Percentiles rank a stretch among this genome's conserved stretches.
phyloP scores from a whole-genome alignment of 1,140 invertebrate species.

The fruit fly (Drosophila melanogaster) region Release_6_plus_ISO1_MT NT_033777.3:14534001-14534500 shows the following conservation, averaged over 20 bases:
- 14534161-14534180: conserved; percentile 7
- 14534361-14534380: conserved; percentile 60
- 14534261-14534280: conserved; percentile 49
- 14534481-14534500: conserved; percentile 10
- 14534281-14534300: conserved; percentile 13
- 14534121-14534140: conserved; percentile 67
- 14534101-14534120: conserved; percentile 79
- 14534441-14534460: conserved; percentile 22
- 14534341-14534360: conserved; percentile 30
- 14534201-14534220: neutral
- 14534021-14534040: conserved; percentile 59
- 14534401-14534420: conserved; percentile 39
- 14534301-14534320: conserved; percentile 24
- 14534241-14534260: conserved; percentile 58
- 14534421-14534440: too few species aligned
- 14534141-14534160: conserved; percentile 64
- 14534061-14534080: conserved; percentile 15
- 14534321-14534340: conserved; percentile 67
- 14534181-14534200: neutral
- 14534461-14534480: conserved; percentile 47
- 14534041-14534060: conserved; percentile 66
- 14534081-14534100: conserved; percentile 54
- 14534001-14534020: neutral
- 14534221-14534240: neutral
- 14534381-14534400: conserved; percentile 65